Evolutionary conservation across 2,888 invertebrate genomes (phyloP).

Genomic region (Clepsis dumicolana): DNA sequence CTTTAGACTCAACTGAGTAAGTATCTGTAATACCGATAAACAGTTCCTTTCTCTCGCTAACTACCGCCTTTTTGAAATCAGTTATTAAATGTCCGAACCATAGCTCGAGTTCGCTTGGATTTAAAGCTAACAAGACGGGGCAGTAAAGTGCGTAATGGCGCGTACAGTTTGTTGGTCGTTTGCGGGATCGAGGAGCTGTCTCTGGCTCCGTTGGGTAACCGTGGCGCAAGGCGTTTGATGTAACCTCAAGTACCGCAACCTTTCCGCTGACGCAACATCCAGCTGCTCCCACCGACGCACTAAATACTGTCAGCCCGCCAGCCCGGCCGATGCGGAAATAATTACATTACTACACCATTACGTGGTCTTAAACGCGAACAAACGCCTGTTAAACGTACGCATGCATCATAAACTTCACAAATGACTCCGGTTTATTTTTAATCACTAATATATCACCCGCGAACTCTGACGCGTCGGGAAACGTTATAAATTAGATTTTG

Average conservation of each 20-base stretch:
- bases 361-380: conserved; percentile 46
- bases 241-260: conserved; percentile 77
- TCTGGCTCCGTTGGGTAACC: conserved; percentile 67
- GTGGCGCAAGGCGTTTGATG: conserved; percentile 72
- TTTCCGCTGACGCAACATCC: conserved; percentile 79
- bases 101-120: conserved; percentile 3
- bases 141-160: conserved; percentile 25
- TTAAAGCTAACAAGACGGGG: conserved; percentile 17
- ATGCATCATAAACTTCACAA: conserved; percentile 39
- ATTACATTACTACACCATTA: conserved; percentile 63
- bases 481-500: conserved; percentile 38
- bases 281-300: conserved; percentile 64
- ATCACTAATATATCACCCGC: conserved; percentile 41
- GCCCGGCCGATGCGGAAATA: conserved; percentile 71
- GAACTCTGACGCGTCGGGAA: conserved; percentile 37
- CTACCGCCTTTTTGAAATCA: conserved; percentile 15
- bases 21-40: neutral
- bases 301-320: conserved; percentile 70
- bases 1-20: neutral
- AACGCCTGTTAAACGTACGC: conserved; percentile 35
- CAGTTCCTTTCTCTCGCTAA: conserved; percentile 17
- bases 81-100: conserved; percentile 1
- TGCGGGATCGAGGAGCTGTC: conserved; percentile 53
- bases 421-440: conserved; percentile 42
- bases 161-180: conserved; percentile 19